phyloP scores from a whole-genome alignment of 2,888 invertebrate species.

The Sabatieria punctata region DNA sequence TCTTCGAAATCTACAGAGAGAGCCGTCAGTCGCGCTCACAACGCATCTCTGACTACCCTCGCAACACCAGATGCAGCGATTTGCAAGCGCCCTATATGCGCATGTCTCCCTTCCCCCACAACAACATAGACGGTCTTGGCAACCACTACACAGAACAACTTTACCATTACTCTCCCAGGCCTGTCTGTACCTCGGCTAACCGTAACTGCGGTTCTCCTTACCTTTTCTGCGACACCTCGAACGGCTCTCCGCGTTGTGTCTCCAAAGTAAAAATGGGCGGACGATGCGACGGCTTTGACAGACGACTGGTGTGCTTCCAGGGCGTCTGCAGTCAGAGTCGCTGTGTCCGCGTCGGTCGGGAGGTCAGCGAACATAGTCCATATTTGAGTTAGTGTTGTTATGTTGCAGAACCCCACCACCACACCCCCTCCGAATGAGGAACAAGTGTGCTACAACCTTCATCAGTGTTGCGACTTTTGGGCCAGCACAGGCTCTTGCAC shows the following conservation, averaged over 20 bases:
- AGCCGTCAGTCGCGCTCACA: not conserved
- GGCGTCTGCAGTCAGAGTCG: no score
- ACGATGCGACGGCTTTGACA: slow-evolving; percentile 17
- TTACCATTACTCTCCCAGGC: slow-evolving; percentile 2
- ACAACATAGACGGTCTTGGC: slow-evolving; percentile 8
- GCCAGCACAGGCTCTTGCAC: no score
- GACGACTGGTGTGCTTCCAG: no score
- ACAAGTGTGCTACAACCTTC: no score
- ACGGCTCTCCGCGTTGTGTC: slow-evolving; percentile 17
- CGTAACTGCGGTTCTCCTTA: slow-evolving; percentile 13
- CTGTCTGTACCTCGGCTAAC: not conserved
- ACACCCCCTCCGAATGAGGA: no score
- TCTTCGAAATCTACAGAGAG: slow-evolving; percentile 30
- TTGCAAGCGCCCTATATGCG: not conserved
- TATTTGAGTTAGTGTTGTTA: no score
- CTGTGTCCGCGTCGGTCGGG: no score
- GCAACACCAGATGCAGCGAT: slow-evolving; percentile 3
- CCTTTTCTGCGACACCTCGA: slow-evolving; percentile 21
- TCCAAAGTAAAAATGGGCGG: slow-evolving; percentile 21
- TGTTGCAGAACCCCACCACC: no score
- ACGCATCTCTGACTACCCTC: not conserved
- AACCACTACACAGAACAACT: slow-evolving; percentile 5
- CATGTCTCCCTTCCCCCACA: slow-evolving; percentile 7
- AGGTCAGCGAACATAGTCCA: no score
- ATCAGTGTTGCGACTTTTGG: no score